Evolutionary conservation across 1,140 invertebrate genomes (phyloP), one percentile per base, ranked within the genome.

Genomic region (Tribolium castaneum): DNA sequence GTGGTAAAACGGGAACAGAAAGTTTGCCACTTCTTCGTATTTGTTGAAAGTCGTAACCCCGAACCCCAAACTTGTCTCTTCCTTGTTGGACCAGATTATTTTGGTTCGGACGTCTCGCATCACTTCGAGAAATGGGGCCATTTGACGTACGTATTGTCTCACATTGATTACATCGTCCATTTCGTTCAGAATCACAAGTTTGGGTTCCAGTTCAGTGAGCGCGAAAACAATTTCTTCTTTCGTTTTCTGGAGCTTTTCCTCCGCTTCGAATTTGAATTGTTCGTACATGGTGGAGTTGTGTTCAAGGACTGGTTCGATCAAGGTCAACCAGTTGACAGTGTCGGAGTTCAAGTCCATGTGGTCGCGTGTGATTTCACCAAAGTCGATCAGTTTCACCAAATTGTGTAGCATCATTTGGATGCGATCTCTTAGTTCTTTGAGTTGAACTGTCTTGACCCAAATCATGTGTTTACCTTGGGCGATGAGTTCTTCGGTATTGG

Each of bases 41-140:
- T 94, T 92, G 3, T 92, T 90, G 87, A 94, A 98, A 34, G 87
- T 85, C 0, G 92, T 92, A 50, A 92, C 82, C 1, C 93, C 92
- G 83, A 96, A 93, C 84, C 96, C 95, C 82, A 97, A 96, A 1
- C 96, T 89, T 6, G 87, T 87, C 90, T 98, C 96, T 89, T 98
- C 96, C 82, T 93, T 92, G 87, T 97, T 97, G 49, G 98, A 96
- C 95, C 95, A 97, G 3, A 88, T 83, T 16, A 95, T 92, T 80
- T 92, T 89, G 78, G 92, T 90, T 80, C 93, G 90, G 78, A 94
- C 92, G 62, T 92, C 91, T 80, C 91, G 89, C n/a, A 98, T 87
- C 81, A 92, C 89, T 78, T 92, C 92, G 59, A 94, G 90, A 71
- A 96, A 90, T 82, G 92, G 91, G 62, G 92, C 89, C 39, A 97